Base-by-base conservation (phyloP, 37 sponge, comb jelly and placozoan species). In the Halisarca cf. caerulea region DNA sequence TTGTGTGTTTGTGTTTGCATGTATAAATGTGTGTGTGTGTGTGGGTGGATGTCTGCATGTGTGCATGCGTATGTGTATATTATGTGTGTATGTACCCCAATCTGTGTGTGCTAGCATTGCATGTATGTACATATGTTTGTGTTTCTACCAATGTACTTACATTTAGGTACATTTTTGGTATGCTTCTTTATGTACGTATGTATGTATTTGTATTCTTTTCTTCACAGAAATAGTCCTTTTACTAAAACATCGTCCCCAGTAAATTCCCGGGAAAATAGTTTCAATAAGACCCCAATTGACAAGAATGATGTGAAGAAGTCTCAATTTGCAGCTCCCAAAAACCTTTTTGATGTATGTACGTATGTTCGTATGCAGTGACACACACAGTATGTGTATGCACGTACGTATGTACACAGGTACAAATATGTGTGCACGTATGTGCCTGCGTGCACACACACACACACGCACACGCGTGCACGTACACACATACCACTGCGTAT, bases 321-420 rank as follows among this genome's bases (percentile, higher is more conserved):
- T 3, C 33, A 17, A 28, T 34, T 17, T 32, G 37, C 83, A 34
- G 91, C 66, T n/a, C 88, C 87, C 18, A 87, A 84, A 41, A 91
- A 87, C 57, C 47, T 91, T 0, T 59, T 87, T 72, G 81, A 84
- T 66, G 90, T 90, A 21, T 74, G 89, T 72, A 41, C 2, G 66
- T 38, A 47, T 47, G 51, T 47, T 47, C 6, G 11, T 47, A 47
- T 11, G 51, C 11, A 4, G 69, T 15, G 17, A 54, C 17, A 11
- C 11, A 11, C 17, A 17, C 11, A 54, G 57, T 17, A 54, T 54
- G 57, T 17, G 17, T 17, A 54, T 17, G 17, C 57, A 54, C 57
- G 17, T 27, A 15, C 23, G 30, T 27, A 61, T 27, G 15, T 27
- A 61, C 64, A 15, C 9, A 7, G 20, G 15, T 27, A 61, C 64